phyloP scores from a whole-genome alignment of 2,888 invertebrate species.

The Pediacus dermestoides region DNA sequence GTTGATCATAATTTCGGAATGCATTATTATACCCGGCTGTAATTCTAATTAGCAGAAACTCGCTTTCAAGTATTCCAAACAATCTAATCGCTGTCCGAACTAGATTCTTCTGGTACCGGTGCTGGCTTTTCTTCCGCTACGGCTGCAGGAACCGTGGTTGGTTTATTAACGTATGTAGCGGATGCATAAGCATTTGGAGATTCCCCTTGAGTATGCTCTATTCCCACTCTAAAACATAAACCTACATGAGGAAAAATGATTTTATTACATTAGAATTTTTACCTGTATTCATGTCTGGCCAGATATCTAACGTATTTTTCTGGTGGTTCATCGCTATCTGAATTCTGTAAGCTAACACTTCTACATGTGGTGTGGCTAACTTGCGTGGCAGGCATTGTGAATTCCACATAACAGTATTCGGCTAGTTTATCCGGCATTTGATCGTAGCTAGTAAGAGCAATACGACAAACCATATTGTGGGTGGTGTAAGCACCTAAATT shows the following conservation, averaged over 20 bases:
- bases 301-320: slow-evolving; percentile 98
- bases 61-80: neutral
- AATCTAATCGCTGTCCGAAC: slow-evolving; percentile 51
- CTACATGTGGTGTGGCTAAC: slow-evolving; percentile 93
- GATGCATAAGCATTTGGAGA: slow-evolving; percentile 65
- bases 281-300: slow-evolving; percentile 93
- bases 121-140: slow-evolving; percentile 40
- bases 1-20: too few species aligned
- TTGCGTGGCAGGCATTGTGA: slow-evolving; percentile 98
- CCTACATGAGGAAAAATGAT: slow-evolving; percentile 4
- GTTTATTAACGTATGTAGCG: slow-evolving; percentile 52
- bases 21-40: too few species aligned
- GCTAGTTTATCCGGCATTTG: slow-evolving; percentile 92
- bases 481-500: slow-evolving; percentile 93
- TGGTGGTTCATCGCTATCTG: slow-evolving; percentile 84
- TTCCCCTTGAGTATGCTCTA: slow-evolving; percentile 79
- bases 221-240: slow-evolving; percentile 66
- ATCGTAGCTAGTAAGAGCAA: slow-evolving; percentile 96
- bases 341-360: slow-evolving; percentile 85
- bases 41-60: too few species aligned
- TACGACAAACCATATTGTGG: slow-evolving; percentile 89
- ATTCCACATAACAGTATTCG: slow-evolving; percentile 87
- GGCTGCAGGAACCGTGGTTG: slow-evolving; percentile 46
- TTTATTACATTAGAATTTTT: too few species aligned
- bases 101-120: slow-evolving; percentile 46